Base-by-base conservation (phyloP, 2,797 vertebrate genomes). In the Geotrypetes seraphini region DNA sequence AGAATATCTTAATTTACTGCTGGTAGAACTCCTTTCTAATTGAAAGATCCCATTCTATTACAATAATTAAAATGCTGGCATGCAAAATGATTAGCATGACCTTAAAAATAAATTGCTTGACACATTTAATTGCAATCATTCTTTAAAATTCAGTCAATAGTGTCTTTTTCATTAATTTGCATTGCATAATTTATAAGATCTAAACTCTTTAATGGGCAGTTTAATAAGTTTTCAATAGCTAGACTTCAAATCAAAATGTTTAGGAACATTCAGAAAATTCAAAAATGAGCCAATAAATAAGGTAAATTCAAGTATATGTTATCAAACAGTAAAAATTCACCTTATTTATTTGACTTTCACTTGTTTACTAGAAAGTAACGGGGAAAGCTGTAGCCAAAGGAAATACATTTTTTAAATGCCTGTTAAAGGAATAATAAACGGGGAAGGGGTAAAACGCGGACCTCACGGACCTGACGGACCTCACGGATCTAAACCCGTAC, bases 41-140 rank as follows among this genome's bases (percentile, higher is more conserved):
- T 55, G 22, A 46, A 52, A 25, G 50, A 51, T 13, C 23, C 47
- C 39, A 49, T 37, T 4, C 41, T 24, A 19, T 7, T 33, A 38
- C 43, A 36, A 49, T 31, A 63, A 57, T 63, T 50, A 57, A 56
- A 55, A 60, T 28, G n/a, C 12, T 34, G 18, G 15, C 12, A 36
- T 33, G 26, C 17, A 23, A 61, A 64, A 47, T 53, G 1, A 70
- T 60, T 38, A 62, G 28, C 42, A 35, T 53, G 47, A 64, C 51
- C 57, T 72, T 71, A 53, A 53, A 60, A 54, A 41, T 15, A 46
- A 69, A 59, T 45, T 61, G 30, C 17, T 42, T 63, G 48, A 63
- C 41, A 37, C 39, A 28, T 38, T 28, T 46, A 44, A 53, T 20
- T 28, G 22, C 26, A 12, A 13, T 1, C 33, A 4, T 27, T 52